phyloP scores from a whole-genome alignment of 2,113 vertebrate genomes.

The Microcebus lehilahytsara region DNA sequence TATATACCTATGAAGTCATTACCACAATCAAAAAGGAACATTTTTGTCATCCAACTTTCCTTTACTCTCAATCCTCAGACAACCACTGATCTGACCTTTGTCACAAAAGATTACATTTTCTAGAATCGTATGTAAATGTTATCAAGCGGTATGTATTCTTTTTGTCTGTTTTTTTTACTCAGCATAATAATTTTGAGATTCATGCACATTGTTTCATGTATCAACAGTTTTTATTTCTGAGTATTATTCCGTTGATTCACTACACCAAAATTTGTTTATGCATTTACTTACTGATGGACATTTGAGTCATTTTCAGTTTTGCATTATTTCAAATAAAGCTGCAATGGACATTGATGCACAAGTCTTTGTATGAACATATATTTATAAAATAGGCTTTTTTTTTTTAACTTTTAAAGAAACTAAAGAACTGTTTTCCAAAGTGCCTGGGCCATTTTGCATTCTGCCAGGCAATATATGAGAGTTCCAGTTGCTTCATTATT shows the following conservation, averaged over 20 bases:
- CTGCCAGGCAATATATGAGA: not conserved
- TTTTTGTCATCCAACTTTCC: not conserved
- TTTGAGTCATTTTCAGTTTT: not conserved
- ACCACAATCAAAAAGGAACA: not conserved
- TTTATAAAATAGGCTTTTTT: not conserved
- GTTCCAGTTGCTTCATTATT: not conserved
- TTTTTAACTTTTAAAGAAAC: not conserved
- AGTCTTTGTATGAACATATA: not conserved
- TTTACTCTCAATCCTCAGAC: not conserved
- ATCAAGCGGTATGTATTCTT: not conserved
- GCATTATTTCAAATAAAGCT: not conserved
- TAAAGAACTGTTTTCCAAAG: not conserved
- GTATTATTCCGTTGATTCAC: not conserved
- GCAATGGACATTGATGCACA: not conserved
- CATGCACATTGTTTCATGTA: not conserved
- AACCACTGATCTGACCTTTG: not conserved
- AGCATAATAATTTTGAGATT: not conserved
- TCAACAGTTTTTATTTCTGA: not conserved
- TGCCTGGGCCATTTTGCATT: not conserved
- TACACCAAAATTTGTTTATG: not conserved
- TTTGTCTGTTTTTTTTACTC: not conserved
- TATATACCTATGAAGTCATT: not conserved
- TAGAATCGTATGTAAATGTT: not conserved
- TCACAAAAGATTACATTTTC: not conserved
- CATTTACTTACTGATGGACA: not conserved